Conservation (phyloP, 2,888 invertebrate species). For the Miltochrista miniata region DNA sequence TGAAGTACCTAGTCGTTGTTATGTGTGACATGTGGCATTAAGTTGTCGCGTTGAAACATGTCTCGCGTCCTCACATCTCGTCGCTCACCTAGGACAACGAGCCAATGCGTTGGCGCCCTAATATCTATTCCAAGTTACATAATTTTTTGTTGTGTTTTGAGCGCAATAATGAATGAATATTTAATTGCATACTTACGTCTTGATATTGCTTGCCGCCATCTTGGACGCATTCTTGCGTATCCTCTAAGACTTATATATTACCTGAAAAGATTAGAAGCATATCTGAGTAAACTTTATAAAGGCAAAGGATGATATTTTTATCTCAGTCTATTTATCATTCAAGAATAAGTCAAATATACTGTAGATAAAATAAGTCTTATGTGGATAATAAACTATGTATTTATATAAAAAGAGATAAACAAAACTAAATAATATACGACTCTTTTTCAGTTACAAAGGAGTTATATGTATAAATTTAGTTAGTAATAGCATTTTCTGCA, state of each 20-base stretch:
- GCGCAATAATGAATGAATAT: background rate
- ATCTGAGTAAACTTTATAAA: constrained; percentile 10
- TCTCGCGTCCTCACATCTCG: too few relatives aligned
- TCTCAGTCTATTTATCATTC: constrained; percentile 11
- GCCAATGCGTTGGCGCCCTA: too few relatives aligned
- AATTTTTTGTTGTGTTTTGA: too few relatives aligned
- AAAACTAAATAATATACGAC: background rate
- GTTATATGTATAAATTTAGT: too few relatives aligned
- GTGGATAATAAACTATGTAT: constrained; percentile 14
- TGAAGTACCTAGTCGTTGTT: too few relatives aligned
- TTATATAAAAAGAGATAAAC: constrained; percentile 17
- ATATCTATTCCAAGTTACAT: too few relatives aligned
- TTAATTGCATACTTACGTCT: constrained; percentile 57
- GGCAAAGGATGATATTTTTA: constrained; percentile 14
- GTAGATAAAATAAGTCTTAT: constrained; percentile 21
- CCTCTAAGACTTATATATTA: constrained; percentile 28
- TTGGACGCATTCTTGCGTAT: constrained; percentile 59
- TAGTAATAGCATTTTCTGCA: too few relatives aligned
- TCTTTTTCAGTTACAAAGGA: background rate
- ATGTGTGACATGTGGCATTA: too few relatives aligned
- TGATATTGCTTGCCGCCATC: constrained; percentile 67
- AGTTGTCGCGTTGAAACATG: too few relatives aligned
- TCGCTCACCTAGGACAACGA: too few relatives aligned
- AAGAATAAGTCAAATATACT: constrained; percentile 12
- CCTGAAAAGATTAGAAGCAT: constrained; percentile 35